A percentile compares a stretch with the other conserved stretches of the same genome.
These are phyloP conservation scores for Catostomus latipinnis DNA, from an alignment of 2,797 vertebrate species.

Conservation along the genomic window DNA sequence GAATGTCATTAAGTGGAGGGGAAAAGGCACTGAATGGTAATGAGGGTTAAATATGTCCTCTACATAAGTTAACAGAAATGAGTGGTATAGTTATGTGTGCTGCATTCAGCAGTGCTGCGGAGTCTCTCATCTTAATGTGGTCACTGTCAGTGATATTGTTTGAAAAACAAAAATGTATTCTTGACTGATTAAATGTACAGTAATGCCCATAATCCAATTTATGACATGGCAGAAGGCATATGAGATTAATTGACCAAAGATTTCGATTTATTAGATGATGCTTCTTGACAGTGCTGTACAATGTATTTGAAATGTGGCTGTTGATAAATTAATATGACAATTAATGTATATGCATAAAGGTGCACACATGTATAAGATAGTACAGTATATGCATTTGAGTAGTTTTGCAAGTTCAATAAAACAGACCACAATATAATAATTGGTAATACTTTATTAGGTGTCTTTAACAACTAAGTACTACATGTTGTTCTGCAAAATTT, in stretches of 20 bases:
- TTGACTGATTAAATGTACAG: too few species aligned
- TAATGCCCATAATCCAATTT: too few species aligned
- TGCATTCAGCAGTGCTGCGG: conserved; percentile 11
- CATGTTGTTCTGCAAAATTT: too few species aligned
- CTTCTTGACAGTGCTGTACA: not conserved
- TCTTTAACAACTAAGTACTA: too few species aligned
- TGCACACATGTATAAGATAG: too few species aligned
- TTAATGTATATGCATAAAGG: too few species aligned
- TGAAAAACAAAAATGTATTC: not conserved
- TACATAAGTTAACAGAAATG: conserved; percentile 64
- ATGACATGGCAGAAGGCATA: too few species aligned
- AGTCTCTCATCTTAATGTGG: conserved; percentile 15
- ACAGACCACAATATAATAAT: too few species aligned
- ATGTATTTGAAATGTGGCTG: too few species aligned
- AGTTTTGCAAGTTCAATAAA: not conserved
- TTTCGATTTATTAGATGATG: not conserved
- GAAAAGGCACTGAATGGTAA: conserved; percentile 69
- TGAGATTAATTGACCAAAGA: not conserved
- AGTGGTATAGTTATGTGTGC: conserved; percentile 54
- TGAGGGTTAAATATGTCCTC: conserved; percentile 54
- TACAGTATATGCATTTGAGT: not conserved
- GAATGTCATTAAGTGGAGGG: conserved; percentile 72
- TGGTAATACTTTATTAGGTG: too few species aligned
- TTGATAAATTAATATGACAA: too few species aligned
- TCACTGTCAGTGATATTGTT: not conserved